Evolutionary conservation across 2,113 vertebrate species (phyloP).

Genomic region (Camarhynchus parvulus): DNA sequence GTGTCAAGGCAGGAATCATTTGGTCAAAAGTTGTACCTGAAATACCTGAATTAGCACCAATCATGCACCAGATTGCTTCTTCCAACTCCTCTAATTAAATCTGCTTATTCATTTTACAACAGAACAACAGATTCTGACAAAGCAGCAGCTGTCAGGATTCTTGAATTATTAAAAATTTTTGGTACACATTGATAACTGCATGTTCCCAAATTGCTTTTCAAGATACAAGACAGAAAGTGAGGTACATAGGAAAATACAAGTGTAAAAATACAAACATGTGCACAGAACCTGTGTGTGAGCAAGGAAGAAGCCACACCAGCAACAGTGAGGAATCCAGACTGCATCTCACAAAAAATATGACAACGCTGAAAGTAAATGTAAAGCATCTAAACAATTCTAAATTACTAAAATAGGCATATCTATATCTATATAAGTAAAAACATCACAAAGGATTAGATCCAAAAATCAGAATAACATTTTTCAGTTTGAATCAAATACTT

Average conservation of each 20-base stretch:
- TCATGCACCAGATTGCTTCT: neutral
- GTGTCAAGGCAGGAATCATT: neutral
- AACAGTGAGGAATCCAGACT: neutral
- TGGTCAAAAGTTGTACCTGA: neutral
- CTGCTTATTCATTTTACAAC: neutral
- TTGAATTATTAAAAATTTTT: neutral
- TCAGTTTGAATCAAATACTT: neutral
- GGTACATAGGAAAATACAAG: neutral
- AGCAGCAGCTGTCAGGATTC: neutral
- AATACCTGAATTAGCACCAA: neutral
- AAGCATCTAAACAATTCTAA: neutral
- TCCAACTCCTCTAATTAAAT: neutral
- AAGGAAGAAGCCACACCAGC: neutral
- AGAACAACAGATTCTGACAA: neutral
- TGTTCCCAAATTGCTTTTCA: neutral
- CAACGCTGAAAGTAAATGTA: neutral
- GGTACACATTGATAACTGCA: neutral
- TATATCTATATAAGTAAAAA: neutral
- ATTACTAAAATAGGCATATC: neutral
- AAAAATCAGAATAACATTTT: neutral
- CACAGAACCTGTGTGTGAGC: rapidly evolving
- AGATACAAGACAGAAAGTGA: neutral
- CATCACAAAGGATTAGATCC: neutral
- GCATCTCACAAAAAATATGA: neutral
- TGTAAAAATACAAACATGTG: neutral